These are phyloP conservation scores for Sweltsa coloradensis DNA, from an alignment of 1,140 invertebrate species.

Conservation along the genomic window DNA sequence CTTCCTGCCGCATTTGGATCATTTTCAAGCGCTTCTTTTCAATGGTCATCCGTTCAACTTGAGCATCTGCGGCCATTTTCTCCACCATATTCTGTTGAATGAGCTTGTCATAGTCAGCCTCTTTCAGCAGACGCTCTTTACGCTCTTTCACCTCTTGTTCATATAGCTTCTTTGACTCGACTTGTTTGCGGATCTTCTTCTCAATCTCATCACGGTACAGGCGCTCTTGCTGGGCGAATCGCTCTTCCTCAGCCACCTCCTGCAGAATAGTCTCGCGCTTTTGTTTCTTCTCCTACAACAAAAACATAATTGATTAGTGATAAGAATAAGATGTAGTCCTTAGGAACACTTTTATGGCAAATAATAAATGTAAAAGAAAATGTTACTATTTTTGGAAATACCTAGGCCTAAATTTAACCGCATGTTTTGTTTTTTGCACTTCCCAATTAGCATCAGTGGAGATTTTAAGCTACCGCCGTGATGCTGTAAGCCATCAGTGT, in stretches of 20 bases:
- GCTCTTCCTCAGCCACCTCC: conserved; percentile 1
- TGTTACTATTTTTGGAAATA: too few species aligned
- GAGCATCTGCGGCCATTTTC: not conserved
- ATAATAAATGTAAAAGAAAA: too few species aligned
- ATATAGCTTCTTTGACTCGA: not conserved
- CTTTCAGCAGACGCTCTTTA: not conserved
- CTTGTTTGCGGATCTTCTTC: not conserved
- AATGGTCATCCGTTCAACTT: not conserved
- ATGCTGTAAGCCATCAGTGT: too few species aligned
- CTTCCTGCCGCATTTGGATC: not conserved
- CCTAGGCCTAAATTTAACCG: too few species aligned
- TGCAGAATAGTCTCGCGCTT: not conserved
- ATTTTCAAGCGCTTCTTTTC: too few species aligned
- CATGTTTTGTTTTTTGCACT: too few species aligned
- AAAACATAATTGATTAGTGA: too few species aligned
- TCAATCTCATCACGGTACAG: not conserved
- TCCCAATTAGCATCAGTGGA: too few species aligned
- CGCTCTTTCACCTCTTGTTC: conserved; percentile 1
- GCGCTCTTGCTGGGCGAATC: not conserved
- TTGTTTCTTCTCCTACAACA: too few species aligned
- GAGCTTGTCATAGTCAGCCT: not conserved
- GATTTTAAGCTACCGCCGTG: too few species aligned
- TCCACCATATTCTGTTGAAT: not conserved
- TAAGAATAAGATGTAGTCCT: too few species aligned
- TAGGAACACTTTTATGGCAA: too few species aligned